Conservation (phyloP, 2,797 vertebrate species). For the Trichosurus vulpecula region DNA sequence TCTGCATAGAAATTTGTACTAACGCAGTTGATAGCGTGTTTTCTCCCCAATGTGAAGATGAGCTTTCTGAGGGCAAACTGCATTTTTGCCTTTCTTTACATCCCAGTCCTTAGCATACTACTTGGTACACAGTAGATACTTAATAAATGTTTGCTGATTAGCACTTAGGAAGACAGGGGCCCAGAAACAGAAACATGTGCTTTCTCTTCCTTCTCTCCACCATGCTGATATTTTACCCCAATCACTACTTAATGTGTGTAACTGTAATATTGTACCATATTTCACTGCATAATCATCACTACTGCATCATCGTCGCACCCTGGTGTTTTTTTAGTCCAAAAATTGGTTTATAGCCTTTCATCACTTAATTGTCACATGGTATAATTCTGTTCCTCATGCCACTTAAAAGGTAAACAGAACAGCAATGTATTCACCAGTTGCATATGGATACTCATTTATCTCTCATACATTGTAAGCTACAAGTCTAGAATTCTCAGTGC, state of each 20-base stretch:
- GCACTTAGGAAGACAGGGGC: no score
- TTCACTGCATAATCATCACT: no score
- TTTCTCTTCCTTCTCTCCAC: neutral
- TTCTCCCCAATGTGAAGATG: neutral
- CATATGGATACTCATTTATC: no score
- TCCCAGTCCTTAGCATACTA: neutral
- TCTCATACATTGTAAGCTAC: no score
- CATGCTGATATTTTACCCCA: neutral
- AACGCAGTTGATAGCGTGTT: neutral
- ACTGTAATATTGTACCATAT: constrained; percentile 5
- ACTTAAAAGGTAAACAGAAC: no score
- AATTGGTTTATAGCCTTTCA: no score
- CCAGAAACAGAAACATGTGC: neutral
- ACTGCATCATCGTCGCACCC: no score
- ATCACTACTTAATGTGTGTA: neutral
- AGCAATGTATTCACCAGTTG: no score
- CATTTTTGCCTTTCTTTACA: neutral
- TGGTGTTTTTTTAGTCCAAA: no score
- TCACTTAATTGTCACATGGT: no score
- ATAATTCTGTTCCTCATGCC: no score
- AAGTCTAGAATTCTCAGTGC: no score
- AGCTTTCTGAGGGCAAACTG: neutral
- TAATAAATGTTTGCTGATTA: neutral
- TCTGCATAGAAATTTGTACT: neutral
- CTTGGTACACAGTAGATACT: neutral